Base-by-base conservation (phyloP, 2,888 invertebrate species). In the Pyrgus malvae region DNA sequence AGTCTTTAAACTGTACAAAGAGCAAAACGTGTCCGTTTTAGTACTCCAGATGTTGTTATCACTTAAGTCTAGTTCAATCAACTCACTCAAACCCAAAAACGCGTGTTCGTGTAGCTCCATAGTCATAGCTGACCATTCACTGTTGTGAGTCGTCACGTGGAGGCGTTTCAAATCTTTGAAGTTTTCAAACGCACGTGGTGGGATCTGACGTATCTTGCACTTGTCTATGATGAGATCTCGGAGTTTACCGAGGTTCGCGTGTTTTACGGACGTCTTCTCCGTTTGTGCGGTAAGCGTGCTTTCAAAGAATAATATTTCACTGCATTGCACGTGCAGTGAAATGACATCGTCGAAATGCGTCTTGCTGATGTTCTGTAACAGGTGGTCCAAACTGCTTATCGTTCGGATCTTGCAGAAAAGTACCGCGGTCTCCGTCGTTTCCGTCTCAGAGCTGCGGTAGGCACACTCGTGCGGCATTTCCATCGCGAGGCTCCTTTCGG, bases 41-140 rank as follows among this genome's bases (percentile, higher is more conserved):
- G 94, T 89, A 61, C 92, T 94, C 94, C 95, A 95, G 59, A 95
- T 93, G 76, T 95, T 95, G 85, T 95, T 95, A 72, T 94, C 93
- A 62, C 93, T 93, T 53, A 96, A 83, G 80, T 95, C 93, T 64
- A 95, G 90, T 68, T 91, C 91, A 59, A 93, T 91, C 49, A 95
- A 89, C 78, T 93, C 93, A 57, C 92, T 91, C 67, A 95, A 83
- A 27, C 94, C 92, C 56, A 92, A 83, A 62, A 96, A 93, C 59
- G 95, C 93, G 70, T 93, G 93, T 44, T 93, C 91, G 69, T 94
- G 92, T 51, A 95, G 76, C 67, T 95, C 95, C 84, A 95, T 90
- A 64, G 93, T 93, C 93, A 95, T 94, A 27, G 94, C 92, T 16
- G 95, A 94, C 95, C 95, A 95, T 73, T 95, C 95, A 62, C 93